Conservation (phyloP, 2,113 vertebrate genomes). For the Rhipidura dahli region DNA sequence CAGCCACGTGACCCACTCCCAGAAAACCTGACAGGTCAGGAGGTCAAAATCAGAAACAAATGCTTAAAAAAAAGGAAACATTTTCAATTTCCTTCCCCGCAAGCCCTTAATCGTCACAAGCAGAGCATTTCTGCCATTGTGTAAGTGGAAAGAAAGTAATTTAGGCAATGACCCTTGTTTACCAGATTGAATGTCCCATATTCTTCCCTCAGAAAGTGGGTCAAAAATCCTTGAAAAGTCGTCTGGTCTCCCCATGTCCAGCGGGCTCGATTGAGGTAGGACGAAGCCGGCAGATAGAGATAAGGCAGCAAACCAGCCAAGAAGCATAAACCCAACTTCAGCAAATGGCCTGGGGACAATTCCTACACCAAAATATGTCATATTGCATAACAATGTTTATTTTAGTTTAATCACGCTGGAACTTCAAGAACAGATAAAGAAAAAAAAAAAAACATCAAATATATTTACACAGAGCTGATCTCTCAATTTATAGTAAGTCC, state of each 20-base stretch:
- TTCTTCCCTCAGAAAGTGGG: slow-evolving; percentile 92
- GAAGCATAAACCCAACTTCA: slow-evolving; percentile 81
- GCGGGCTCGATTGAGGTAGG: slow-evolving; percentile 84
- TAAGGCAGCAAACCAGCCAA: slow-evolving; percentile 87
- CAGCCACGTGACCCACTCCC: not conserved
- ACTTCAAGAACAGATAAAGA: slow-evolving; percentile 70
- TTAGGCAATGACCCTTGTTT: slow-evolving; percentile 41
- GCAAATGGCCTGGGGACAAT: slow-evolving; percentile 72
- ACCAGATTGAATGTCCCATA: slow-evolving; percentile 98
- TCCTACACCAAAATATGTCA: slow-evolving; percentile 79
- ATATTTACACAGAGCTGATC: slow-evolving; percentile 72
- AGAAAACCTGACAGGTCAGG: not conserved
- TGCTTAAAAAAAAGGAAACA: not conserved
- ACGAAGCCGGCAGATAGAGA: slow-evolving; percentile 88
- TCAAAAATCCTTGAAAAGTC: slow-evolving; percentile 86
- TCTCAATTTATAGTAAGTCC: slow-evolving; percentile 75
- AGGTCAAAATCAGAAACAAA: not conserved
- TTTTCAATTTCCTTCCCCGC: not conserved
- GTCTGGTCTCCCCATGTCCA: slow-evolving; percentile 99
- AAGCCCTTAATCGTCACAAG: not conserved
- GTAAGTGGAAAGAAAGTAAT: not conserved
- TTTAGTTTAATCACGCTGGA: slow-evolving; percentile 53
- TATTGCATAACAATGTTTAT: slow-evolving; percentile 47
- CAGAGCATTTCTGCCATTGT: not conserved
- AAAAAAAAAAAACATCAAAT: slow-evolving; percentile 59